Evolutionary conservation across 2,113 vertebrate species (phyloP), one percentile per base, ranked within the genome.

Genomic region (Vulpes ferrilata): DNA sequence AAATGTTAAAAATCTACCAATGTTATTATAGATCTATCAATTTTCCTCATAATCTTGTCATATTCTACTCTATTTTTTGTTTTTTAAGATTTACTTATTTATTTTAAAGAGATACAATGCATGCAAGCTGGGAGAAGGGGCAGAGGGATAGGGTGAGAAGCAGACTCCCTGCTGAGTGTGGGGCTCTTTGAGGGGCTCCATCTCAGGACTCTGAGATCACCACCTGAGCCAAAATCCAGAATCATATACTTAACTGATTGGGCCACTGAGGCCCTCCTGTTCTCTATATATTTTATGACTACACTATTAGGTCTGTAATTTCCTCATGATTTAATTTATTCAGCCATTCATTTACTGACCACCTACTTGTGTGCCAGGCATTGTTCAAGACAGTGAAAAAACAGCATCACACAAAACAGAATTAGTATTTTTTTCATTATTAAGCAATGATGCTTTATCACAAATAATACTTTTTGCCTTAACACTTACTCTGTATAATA

Each of bases 391-490:
- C 22, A 32, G 55, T 60, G 16, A 82, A 55, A 86, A 76, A n/a
- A 60, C 0, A 83, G 9, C 82, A 83, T 43, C 62, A 43, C 96
- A 82, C 23, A 74, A 93, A 92, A 78, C 3, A 62, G 73, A 57
- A 78, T 30, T 78, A 80, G 25, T 57, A 78, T 43, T 76, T 17
- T 4, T 74, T 62, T 85, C 89, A 74, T 90, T 85, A 84, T 79
- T 92, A 71, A 88, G 25, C 55, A 90, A 80, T 57, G n/a, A 65
- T 65, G 67, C 11, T 95, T 92, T 78, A 62, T 65, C 82, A n/a
- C 59, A 83, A 91, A 82, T 60, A 76, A 60, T 67, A 79, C 27
- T n/a, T 88, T 90, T 82, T 96, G 80, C 64, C 74, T 88, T 92
- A 73, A 82, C 11, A 27, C 74, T 87, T 55, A 53, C n/a, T 73